Evolutionary conservation across 2,113 vertebrate species (phyloP), one percentile per base, ranked within the genome.

Genomic region (Tychaedon coryphoeus): DNA sequence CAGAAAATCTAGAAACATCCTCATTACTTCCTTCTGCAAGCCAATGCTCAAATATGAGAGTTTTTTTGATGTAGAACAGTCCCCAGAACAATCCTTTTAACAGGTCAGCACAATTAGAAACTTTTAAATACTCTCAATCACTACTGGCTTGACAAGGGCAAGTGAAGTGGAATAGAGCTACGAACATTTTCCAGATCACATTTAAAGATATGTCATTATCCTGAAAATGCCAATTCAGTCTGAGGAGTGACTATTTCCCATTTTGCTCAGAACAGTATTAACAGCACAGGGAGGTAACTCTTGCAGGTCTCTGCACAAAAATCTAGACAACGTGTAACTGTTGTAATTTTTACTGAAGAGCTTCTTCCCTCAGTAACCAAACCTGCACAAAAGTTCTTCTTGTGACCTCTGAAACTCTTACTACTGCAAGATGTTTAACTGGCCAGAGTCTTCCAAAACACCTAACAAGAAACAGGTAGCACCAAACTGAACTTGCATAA

Each of bases 111-210:
- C n/a, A 91, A 94, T 82, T 74, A 92, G 25, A 81, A 73, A 50
- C 26, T 69, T 79, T 89, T 61, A 95, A 78, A 78, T 54, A 36
- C 12, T 87, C 50, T 85, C 62, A 70, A 69, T 82, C 38, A 40
- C n/a, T 85, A 61, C 19, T 56, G 61, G 53, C 45, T 85, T 95
- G 81, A 89, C 61, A 82, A 69, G 62, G 45, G 36, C 61, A 92
- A 40, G 34, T 56, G 58, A 92, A 94, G 36, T 62, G 25, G 74
- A 91, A 75, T 7, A 87, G 36, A 92, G 16, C 28, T 50, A 42
- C 9, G 73, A 40, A 40, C 7, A 34, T 54, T 53, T 67, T 26
- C n/a, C 62, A 87, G 58, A 82, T n/a, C 23, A 88, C 29, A n/a
- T 53, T 65, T 88, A 53, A 82, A 78, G 28, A 85, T 28, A 19